These are phyloP conservation scores for Tridacna crocea DNA, from an alignment of 2,888 invertebrate species.

Conservation along the genomic window DNA sequence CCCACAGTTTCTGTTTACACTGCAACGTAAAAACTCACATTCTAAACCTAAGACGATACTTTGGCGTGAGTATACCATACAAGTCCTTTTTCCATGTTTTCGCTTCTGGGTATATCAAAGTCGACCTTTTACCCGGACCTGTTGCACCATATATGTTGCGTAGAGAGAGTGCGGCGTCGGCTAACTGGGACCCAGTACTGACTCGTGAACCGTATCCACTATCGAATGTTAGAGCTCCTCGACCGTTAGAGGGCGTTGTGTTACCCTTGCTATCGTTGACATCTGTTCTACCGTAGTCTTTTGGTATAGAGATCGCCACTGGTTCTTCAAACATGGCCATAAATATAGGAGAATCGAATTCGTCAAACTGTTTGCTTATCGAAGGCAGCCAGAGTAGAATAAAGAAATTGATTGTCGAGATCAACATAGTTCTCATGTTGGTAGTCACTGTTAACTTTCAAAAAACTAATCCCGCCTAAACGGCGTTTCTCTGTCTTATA, in stretches of 20 bases:
- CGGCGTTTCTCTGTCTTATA: no score
- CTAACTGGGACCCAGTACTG: constrained; percentile 4
- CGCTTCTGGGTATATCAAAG: neutral
- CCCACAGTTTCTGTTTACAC: neutral
- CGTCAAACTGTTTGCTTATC: neutral
- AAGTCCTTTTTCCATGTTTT: neutral
- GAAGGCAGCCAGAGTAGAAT: neutral
- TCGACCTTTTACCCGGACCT: constrained; percentile 18
- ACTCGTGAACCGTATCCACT: constrained; percentile 19
- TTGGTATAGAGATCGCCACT: neutral
- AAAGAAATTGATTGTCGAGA: neutral
- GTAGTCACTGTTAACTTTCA: neutral
- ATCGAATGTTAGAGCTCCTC: neutral
- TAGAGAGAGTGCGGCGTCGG: neutral
- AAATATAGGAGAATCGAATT: neutral
- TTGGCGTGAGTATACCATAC: neutral
- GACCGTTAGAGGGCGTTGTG: neutral
- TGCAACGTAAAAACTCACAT: neutral
- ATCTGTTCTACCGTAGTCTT: neutral
- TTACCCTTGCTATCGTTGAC: neutral
- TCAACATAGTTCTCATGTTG: neutral
- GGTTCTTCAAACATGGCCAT: neutral
- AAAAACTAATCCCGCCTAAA: no score
- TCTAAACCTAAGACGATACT: no score
- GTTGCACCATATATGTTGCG: neutral